Conservation (phyloP, 1,140 invertebrate genomes). For the Leptonema lineaticorne region DNA sequence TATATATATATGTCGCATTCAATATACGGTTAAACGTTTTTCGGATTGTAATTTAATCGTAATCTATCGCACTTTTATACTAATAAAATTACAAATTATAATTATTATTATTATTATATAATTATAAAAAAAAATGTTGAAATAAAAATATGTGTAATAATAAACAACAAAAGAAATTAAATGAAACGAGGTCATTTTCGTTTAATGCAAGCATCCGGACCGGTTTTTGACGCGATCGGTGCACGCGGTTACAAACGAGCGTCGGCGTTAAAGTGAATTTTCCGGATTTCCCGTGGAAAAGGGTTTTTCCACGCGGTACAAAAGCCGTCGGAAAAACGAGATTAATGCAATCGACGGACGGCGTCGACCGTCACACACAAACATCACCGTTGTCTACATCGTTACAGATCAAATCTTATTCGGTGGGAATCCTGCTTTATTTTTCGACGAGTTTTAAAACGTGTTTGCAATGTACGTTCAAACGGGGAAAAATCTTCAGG, state of each 20-base stretch:
- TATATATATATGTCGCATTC: no score
- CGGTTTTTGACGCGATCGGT: background rate
- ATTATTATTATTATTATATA: background rate
- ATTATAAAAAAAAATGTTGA: no score
- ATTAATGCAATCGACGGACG: slow-evolving; percentile 5
- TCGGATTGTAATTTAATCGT: no score
- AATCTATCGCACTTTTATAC: no score
- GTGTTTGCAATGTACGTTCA: no score
- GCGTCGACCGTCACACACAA: background rate
- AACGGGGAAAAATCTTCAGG: no score
- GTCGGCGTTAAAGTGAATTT: slow-evolving; percentile 25
- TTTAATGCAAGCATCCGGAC: background rate
- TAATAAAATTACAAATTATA: no score
- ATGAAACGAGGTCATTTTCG: background rate
- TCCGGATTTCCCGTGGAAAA: slow-evolving; percentile 28
- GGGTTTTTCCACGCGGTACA: background rate
- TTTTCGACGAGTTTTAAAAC: no score
- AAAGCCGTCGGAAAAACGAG: background rate
- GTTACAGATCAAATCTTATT: no score
- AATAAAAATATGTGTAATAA: background rate
- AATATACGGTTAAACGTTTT: no score
- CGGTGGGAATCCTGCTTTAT: no score
- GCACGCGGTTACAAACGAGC: background rate
- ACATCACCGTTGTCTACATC: no score
- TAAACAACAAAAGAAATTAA: background rate